Evolutionary conservation across 2,113 vertebrate species (phyloP), one percentile per base, ranked within the genome.

Genomic region (Saccopteryx bilineata): DNA sequence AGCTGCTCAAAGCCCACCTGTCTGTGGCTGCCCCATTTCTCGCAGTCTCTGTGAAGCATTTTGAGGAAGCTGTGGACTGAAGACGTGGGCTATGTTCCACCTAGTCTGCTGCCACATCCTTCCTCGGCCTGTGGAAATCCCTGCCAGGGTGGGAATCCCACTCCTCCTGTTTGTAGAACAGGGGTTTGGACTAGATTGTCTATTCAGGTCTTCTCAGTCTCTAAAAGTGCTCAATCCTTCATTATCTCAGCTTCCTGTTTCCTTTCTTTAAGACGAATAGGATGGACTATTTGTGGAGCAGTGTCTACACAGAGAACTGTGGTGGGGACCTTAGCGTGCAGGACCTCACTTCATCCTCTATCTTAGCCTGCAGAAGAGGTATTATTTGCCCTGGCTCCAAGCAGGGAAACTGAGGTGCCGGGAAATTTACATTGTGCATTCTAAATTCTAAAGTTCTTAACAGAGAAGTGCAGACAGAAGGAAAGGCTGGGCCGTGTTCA

Each of bases 281-380:
- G 21, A 52, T 9, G 18, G 33, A 28, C 9, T 39, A 8, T 2
- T 39, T 7, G 2, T 9, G 2, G 46, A 52, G 2, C 4, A 2
- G 6, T 28, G 21, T 54, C 84, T 52, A 3, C 1, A 3, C 5
- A 50, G 61, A 72, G 18, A 88, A 19, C 12, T 63, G 54, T 8
- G 21, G 9, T 26, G 11, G 26, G 5, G 48, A 8, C 7, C 58
- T 48, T 12, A 26, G 21, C 0, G 0, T 11, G 9, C 1, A 5
- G 21, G 9, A 68, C 2, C 76, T 24, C 60, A 65, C 21, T 31
- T 28, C 11, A 48, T 61, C 18, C 15, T 72, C 50, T 58, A 1
- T 31, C 79, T 78, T 33, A 50, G 12, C 26, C n/a, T 33, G 11
- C 14, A 46, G 15, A 52, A 15, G 39, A 71, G 5, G 10, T 24